Base-by-base conservation (phyloP, 2,888 invertebrate species). In the Diogma glabrata region DNA sequence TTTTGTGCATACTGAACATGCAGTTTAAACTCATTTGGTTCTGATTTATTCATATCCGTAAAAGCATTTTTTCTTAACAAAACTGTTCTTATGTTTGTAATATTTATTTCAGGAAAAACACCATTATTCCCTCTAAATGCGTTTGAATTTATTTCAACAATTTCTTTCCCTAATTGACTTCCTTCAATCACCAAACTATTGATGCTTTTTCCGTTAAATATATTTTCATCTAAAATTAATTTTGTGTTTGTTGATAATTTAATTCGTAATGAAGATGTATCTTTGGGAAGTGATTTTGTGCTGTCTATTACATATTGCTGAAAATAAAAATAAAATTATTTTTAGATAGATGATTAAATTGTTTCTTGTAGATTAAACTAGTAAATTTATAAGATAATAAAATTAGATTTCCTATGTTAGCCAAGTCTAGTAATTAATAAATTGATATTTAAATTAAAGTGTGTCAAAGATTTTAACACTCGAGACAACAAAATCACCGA, bases 101-200 rank as follows among this genome's bases (percentile, higher is more conserved):
- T 62, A 28, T 61, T 57, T 17, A 70, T 63, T 43, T 67, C 66
- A 10, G 70, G 70, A 62, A 58, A 67, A 5, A 66, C 66, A 16
- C 60, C 70, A 10, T 56, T 55, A 43, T 66, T 67, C 12, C 63
- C 63, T 3, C 54, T 54, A 46, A 69, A 67, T 17, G 65, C 64
- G 53, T 64, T 60, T 7, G 60, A 54, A 10, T 58, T 56, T 3
- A 70, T 55, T 57, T 70, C 69, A 19, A 68, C 62, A 48, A 65
- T 65, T 53, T 65, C 65, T 30, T 48, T 45, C 2, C 57, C 53
- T 23, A 51, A 38, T 16, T 56, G 50, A 23, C 56, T 54, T 3
- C 70, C 69, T 47, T 60, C 60, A 14, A 70, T 58, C 4, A 57
- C 57, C 9, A 70, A 55, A 38, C 61, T 60, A 59, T 70, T 69